These are phyloP conservation scores for Penaeus japonicus DNA, from an alignment of 1,140 invertebrate species.

Conservation along the genomic window DNA sequence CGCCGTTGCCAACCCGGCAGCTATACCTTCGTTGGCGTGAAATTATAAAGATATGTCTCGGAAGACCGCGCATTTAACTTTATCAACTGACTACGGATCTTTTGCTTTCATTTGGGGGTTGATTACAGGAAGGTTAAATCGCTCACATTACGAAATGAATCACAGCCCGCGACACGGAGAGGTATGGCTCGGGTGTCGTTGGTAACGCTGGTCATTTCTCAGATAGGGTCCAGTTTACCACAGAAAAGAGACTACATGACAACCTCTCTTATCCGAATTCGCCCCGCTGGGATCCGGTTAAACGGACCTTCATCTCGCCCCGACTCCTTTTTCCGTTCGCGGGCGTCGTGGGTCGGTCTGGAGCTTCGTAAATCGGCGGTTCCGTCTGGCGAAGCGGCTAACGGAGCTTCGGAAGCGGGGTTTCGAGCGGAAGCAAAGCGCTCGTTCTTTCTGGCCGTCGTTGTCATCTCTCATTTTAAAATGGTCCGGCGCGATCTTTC, in stretches of 20 bases:
- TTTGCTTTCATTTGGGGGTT: too few relatives aligned
- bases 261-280: constrained; percentile 27
- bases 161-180: neutral
- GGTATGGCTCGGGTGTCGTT: neutral
- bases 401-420: too few relatives aligned
- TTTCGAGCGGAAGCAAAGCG: too few relatives aligned
- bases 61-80: too few relatives aligned
- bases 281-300: neutral
- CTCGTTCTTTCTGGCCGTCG: neutral
- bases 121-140: too few relatives aligned
- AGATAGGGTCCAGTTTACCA: constrained; percentile 56
- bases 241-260: constrained; percentile 53
- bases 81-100: too few relatives aligned
- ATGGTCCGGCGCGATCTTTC: constrained; percentile 33
- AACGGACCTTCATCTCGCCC: neutral
- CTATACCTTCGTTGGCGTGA: too few relatives aligned
- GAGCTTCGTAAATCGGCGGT: too few relatives aligned
- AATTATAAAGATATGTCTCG: too few relatives aligned
- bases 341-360: neutral
- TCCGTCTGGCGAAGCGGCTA: too few relatives aligned
- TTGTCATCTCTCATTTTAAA: constrained; percentile 48
- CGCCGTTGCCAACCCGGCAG: constrained; percentile 16
- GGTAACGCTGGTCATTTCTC: constrained; percentile 53
- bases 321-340: neutral
- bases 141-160: too few relatives aligned